Evolutionary conservation across 2,888 invertebrate species (phyloP).

Genomic region (Blera fallax): DNA sequence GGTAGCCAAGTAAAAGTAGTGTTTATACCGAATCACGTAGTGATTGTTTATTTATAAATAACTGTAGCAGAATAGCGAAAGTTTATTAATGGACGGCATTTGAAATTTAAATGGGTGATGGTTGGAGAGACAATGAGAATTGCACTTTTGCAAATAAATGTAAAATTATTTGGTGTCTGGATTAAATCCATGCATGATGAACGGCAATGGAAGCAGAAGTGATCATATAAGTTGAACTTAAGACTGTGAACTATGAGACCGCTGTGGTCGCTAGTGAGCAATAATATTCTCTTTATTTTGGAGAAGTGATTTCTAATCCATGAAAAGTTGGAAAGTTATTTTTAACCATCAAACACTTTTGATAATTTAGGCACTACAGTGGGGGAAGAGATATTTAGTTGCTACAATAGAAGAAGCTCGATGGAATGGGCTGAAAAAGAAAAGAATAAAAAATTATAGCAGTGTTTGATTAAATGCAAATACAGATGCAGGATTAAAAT

Average conservation of each 20-base stretch:
- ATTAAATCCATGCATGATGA: not conserved
- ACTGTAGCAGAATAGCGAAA: not conserved
- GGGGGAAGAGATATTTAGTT: too few relatives aligned
- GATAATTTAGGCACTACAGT: too few relatives aligned
- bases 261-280: too few relatives aligned
- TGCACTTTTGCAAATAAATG: not conserved
- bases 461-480: too few relatives aligned
- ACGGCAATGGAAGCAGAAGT: not conserved
- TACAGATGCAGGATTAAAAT: too few relatives aligned
- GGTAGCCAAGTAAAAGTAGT: not conserved
- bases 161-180: not conserved
- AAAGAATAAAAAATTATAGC: too few relatives aligned
- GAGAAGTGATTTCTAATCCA: too few relatives aligned
- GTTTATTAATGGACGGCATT: slow-evolving; percentile 8
- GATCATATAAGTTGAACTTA: not conserved
- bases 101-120: not conserved
- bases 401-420: too few relatives aligned
- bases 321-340: too few relatives aligned
- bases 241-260: not conserved
- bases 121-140: not conserved
- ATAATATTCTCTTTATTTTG: too few relatives aligned
- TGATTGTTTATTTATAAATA: slow-evolving; percentile 50
- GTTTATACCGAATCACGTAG: not conserved
- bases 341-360: too few relatives aligned
- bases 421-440: too few relatives aligned